phyloP scores from a whole-genome alignment of 2,797 vertebrate genomes.

The Picus viridis region DNA sequence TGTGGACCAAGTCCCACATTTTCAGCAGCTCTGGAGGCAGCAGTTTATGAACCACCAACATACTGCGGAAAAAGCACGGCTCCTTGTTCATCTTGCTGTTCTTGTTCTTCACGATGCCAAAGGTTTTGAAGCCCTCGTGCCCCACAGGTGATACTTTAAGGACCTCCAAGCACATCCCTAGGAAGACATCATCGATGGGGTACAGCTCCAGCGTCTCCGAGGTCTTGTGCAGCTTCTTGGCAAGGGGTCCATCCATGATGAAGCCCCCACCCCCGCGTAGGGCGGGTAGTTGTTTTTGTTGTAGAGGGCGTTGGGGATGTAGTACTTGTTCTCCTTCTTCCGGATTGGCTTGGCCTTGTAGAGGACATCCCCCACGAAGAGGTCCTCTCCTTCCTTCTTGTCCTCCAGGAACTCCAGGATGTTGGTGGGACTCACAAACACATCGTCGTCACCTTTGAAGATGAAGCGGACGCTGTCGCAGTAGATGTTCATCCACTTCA shows the following conservation, averaged over 20 bases:
- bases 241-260: slow-evolving; percentile 87
- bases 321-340: slow-evolving; percentile 94
- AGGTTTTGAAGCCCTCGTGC: slow-evolving; percentile 94
- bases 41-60: slow-evolving; percentile 97
- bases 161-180: slow-evolving; percentile 95
- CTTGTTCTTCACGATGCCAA: slow-evolving; percentile 92
- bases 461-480: slow-evolving; percentile 85
- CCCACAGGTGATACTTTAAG: slow-evolving; percentile 85
- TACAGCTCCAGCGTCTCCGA: slow-evolving; percentile 89
- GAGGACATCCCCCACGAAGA: slow-evolving; percentile 92
- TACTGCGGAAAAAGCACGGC: slow-evolving; percentile 91
- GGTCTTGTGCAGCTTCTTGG: slow-evolving; percentile 82
- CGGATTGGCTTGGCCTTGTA: slow-evolving; percentile 90
- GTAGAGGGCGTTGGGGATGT: slow-evolving; percentile 88
- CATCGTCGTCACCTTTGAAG: slow-evolving; percentile 96
- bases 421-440: slow-evolving; percentile 91
- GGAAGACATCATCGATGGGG: slow-evolving; percentile 95
- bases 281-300: slow-evolving; percentile 89
- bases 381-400: slow-evolving; percentile 69
- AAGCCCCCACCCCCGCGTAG: slow-evolving; percentile 96
- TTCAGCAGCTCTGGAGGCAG: slow-evolving; percentile 86
- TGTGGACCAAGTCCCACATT: slow-evolving; percentile 94
- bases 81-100: slow-evolving; percentile 93
- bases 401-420: slow-evolving; percentile 89
- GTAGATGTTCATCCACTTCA: slow-evolving; percentile 95